These are phyloP conservation scores for Cariama cristata DNA, from an alignment of 2,113 vertebrate genomes.

Conservation along the genomic window DNA sequence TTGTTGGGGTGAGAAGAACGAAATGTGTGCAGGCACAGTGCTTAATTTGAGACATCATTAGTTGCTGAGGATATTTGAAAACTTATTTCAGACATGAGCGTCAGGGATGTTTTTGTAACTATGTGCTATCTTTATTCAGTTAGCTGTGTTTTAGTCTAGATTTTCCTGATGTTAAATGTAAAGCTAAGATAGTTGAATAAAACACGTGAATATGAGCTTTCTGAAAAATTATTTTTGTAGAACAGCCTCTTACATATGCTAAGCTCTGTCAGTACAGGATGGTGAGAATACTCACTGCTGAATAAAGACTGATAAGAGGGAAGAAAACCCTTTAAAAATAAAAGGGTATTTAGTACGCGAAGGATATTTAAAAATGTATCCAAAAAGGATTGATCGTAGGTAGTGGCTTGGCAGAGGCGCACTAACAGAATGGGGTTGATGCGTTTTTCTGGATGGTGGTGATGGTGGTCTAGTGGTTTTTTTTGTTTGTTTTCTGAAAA, in stretches of 20 bases:
- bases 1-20: not conserved
- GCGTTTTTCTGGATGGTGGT: not conserved
- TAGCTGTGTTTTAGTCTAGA: not conserved
- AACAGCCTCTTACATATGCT: not conserved
- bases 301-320: not conserved
- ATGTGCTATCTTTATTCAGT: not conserved
- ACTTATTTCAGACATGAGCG: not conserved
- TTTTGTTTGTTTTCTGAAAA: not conserved
- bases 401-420: not conserved
- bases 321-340: not conserved
- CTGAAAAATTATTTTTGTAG: not conserved
- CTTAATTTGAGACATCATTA: not conserved
- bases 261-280: not conserved
- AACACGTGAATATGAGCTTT: not conserved
- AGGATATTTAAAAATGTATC: not conserved
- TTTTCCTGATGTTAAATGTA: not conserved
- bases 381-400: not conserved
- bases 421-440: not conserved
- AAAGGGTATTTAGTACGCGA: not conserved
- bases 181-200: not conserved
- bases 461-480: not conserved
- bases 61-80: not conserved
- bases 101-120: not conserved
- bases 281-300: rapidly evolving
- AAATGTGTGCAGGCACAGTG: rapidly evolving